Evolutionary conservation across 2,113 vertebrate genomes (phyloP).

Genomic region (Nerophis lumbriciformis): DNA sequence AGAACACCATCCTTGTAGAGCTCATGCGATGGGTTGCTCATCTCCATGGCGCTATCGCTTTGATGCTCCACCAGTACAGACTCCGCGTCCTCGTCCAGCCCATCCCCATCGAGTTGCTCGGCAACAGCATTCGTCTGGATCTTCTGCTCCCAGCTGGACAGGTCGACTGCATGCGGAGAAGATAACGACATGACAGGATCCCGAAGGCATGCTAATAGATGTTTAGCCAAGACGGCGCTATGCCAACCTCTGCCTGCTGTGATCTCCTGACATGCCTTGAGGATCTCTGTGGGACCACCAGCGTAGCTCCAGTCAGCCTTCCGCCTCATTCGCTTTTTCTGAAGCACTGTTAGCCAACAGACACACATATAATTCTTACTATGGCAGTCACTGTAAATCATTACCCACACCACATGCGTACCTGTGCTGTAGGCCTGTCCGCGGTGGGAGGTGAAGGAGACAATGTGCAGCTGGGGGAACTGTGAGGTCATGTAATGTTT

Average conservation of each 20-base stretch:
- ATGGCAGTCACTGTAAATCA: background rate
- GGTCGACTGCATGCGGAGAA: slow-evolving; percentile 70
- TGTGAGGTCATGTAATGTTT: slow-evolving; percentile 82
- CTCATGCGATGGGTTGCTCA: slow-evolving; percentile 68
- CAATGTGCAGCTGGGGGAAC: slow-evolving; percentile 78
- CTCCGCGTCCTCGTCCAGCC: slow-evolving; percentile 64
- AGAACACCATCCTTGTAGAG: slow-evolving; percentile 86
- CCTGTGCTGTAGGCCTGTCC: slow-evolving; percentile 70
- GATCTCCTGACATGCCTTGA: slow-evolving; percentile 83
- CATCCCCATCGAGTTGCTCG: slow-evolving; percentile 67
- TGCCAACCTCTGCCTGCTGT: slow-evolving; percentile 77
- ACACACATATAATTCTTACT: background rate
- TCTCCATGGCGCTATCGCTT: slow-evolving; percentile 75
- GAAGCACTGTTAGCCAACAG: slow-evolving; percentile 70
- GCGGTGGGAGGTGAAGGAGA: slow-evolving; percentile 86
- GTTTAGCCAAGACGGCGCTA: background rate
- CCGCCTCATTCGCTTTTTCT: slow-evolving; percentile 76
- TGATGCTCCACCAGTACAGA: slow-evolving; percentile 78
- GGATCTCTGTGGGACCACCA: slow-evolving; percentile 79
- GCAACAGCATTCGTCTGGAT: slow-evolving; percentile 77
- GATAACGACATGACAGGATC: background rate
- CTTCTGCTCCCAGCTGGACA: slow-evolving; percentile 87
- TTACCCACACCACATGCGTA: slow-evolving; percentile 22
- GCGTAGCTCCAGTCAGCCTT: slow-evolving; percentile 76
- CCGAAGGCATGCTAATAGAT: background rate